Base-by-base conservation (phyloP, 2,797 vertebrate genomes). In the Molossus alvarezi region DNA sequence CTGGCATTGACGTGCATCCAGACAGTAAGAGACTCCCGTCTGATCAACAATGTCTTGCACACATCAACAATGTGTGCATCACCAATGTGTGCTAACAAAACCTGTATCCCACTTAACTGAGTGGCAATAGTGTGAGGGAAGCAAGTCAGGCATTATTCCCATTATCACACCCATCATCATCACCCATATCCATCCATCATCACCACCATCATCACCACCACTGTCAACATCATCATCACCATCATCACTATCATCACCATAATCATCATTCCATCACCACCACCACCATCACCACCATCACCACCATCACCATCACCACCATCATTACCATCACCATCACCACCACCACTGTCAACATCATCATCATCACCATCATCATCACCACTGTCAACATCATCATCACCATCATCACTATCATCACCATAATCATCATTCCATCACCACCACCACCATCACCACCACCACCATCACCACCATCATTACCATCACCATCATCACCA, bases 261-360 rank as follows among this genome's bases (percentile, higher is more conserved):
- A 18, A 37, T 0, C 29, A 21, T 0, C 20, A 57, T n/a, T n/a
- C 0, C 8, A 37, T 0, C 9, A 57, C 0, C 81, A 65, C 0
- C 62, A 84, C 0, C 6, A 23, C 0, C 62, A 53, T 0, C 55
- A 87, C 0, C 33, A 58, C 0, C 23, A 58, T 0, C 8, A 62
- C 0, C 55, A 82, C 0, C 45, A 29, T 0, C 17, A 83, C 0
- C 23, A 73, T 0, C n/a, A n/a, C n/a, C n/a, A n/a, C n/a, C 15
- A 77, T 0, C 48, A 41, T 0, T 51, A 71, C 0, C 18, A 69
- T 0, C 48, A 53, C 0, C 20, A 37, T 0, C 41, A 62, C 0
- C 23, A n/a, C 3, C 27, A 29, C 5, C 21, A 23, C 2, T n/a
- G 27, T 0, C 20, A n/a, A 9, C n/a, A 37, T 10, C 29, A 69